Percentiles rank a stretch among this genome's conserved stretches.
phyloP scores from a whole-genome alignment of 2,797 vertebrate genomes.

The Gila robusta region DNA sequence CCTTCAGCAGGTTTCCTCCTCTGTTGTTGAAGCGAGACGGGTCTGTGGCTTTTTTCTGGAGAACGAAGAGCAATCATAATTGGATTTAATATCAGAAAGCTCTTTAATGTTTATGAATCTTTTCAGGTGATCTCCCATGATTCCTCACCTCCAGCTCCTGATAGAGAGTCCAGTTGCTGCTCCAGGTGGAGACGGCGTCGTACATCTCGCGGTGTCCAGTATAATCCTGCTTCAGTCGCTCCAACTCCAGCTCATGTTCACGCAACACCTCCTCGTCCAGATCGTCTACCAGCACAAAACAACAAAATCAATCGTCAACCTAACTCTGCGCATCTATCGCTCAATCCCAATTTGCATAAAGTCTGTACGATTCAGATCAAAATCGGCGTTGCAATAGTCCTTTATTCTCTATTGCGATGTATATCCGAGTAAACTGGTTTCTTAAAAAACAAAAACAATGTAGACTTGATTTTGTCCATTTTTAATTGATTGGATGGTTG shows the following conservation, averaged over 20 bases:
- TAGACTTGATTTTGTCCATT: background rate
- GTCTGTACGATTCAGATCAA: background rate
- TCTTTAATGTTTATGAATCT: background rate
- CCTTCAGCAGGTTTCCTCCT: constrained; percentile 92
- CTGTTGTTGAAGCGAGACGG: constrained; percentile 90
- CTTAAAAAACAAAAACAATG: too few relatives aligned
- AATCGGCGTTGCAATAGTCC: background rate
- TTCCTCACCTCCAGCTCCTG: constrained; percentile 88
- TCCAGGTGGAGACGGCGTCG: constrained; percentile 88
- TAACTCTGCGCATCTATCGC: background rate
- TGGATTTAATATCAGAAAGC: background rate
- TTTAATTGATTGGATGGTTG: background rate
- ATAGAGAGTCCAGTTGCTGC: constrained; percentile 89
- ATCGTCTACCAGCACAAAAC: constrained; percentile 75
- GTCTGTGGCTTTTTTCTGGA: constrained; percentile 89
- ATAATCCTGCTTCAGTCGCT: constrained; percentile 79
- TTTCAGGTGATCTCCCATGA: background rate
- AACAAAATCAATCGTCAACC: background rate
- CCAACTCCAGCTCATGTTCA: constrained; percentile 84
- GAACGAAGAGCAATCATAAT: background rate
- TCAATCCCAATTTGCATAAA: background rate
- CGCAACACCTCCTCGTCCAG: constrained; percentile 86
- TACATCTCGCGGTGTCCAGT: constrained; percentile 87
- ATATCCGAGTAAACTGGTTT: too few relatives aligned
- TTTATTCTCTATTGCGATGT: background rate